Conservation (phyloP, 2,888 invertebrate species). For the Drosophila recens region DNA sequence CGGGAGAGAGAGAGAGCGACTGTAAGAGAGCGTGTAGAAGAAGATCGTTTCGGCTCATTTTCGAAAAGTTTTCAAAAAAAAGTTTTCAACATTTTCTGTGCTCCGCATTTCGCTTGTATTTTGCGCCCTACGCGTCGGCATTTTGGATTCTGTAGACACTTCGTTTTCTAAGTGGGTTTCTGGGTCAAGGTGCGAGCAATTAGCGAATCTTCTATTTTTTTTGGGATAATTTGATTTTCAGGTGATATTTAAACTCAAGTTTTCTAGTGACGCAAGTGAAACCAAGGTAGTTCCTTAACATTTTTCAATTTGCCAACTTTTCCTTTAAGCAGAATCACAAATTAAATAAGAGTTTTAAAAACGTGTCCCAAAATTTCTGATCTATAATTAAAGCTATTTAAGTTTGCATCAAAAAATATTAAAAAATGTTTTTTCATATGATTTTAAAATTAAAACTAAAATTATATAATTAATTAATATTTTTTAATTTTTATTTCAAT, state of each 20-base stretch:
- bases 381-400: too few relatives aligned
- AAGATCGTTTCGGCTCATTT: slow-evolving; percentile 32
- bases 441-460: too few relatives aligned
- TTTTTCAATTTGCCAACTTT: background rate
- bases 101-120: slow-evolving; percentile 34
- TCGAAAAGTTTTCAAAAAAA: slow-evolving; percentile 70
- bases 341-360: background rate
- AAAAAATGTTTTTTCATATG: too few relatives aligned
- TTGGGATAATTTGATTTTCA: slow-evolving; percentile 23
- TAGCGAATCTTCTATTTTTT: slow-evolving; percentile 37
- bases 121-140: slow-evolving; percentile 63
- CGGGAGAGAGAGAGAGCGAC: background rate
- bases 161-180: slow-evolving; percentile 57
- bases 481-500: too few relatives aligned
- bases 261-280: slow-evolving; percentile 37
- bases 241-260: slow-evolving; percentile 20
- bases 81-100: slow-evolving; percentile 40
- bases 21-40: background rate
- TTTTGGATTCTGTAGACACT: slow-evolving; percentile 31
- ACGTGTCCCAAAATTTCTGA: too few relatives aligned
- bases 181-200: slow-evolving; percentile 69
- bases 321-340: background rate
- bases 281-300: slow-evolving; percentile 34
- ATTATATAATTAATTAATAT: too few relatives aligned
- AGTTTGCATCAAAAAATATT: too few relatives aligned